These are phyloP conservation scores for Drosophila nr. perissopoda DNA, from an alignment of 2,888 invertebrate genomes.

Conservation along the genomic window DNA sequence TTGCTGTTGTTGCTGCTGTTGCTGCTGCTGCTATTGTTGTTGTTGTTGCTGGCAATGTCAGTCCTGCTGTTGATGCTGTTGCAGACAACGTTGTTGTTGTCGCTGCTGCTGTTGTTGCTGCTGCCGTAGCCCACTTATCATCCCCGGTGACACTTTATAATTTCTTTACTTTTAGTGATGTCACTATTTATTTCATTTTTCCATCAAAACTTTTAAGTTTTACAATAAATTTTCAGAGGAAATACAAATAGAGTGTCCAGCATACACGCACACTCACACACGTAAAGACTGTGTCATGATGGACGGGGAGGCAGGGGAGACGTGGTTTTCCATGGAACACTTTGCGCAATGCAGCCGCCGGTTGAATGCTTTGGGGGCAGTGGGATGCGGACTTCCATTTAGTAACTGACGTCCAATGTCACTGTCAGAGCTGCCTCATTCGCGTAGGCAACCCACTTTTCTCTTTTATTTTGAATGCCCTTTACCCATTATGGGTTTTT, in stretches of 20 bases:
- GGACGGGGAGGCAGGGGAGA: conserved; percentile 31
- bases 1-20: conserved; percentile 44
- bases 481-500: conserved; percentile 1
- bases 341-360: conserved; percentile 46
- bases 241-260: conserved; percentile 82
- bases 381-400: conserved; percentile 60
- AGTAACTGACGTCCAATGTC: conserved; percentile 78
- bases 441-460: conserved; percentile 34
- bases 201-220: conserved; percentile 84
- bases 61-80: conserved; percentile 69
- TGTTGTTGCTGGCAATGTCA: conserved; percentile 71
- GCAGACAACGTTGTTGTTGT: conserved; percentile 55
- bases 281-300: conserved; percentile 16
- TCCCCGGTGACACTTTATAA: conserved; percentile 85
- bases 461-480: conserved; percentile 9
- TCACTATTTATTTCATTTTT: conserved; percentile 84
- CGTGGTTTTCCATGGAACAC: conserved; percentile 39
- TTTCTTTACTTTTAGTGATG: conserved; percentile 85
- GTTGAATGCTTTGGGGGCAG: conserved; percentile 3
- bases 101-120: conserved; percentile 56
- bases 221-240: conserved; percentile 82
- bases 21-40: conserved; percentile 43
- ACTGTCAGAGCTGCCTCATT: conserved; percentile 67
- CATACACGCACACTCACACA: conserved; percentile 49
- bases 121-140: conserved; percentile 84